Evolutionary conservation across 1,140 invertebrate genomes (phyloP).

Genomic region (Drosophila ficusphila): DNA sequence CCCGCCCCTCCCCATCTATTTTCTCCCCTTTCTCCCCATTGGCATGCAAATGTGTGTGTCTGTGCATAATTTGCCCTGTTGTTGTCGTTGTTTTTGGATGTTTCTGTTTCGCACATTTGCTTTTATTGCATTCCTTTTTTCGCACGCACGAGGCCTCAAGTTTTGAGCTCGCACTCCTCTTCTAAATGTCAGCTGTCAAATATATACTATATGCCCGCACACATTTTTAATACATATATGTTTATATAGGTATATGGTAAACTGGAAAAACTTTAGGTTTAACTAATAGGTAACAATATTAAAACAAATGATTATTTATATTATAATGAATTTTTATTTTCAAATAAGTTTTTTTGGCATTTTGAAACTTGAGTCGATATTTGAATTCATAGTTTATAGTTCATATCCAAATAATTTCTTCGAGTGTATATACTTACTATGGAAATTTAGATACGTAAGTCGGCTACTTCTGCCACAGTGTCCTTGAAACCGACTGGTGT

Average conservation of each 20-base stretch:
- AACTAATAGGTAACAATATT: no score
- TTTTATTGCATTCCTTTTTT: slow-evolving; percentile 54
- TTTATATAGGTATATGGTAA: neutral
- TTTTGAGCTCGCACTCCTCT: slow-evolving; percentile 27
- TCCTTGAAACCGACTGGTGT: slow-evolving; percentile 41
- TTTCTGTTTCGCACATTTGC: slow-evolving; percentile 37
- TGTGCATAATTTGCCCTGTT: slow-evolving; percentile 23
- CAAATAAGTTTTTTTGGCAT: no score
- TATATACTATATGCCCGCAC: slow-evolving; percentile 3
- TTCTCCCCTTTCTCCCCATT: neutral
- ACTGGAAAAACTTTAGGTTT: no score
- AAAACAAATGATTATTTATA: no score
- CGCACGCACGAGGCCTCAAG: slow-evolving; percentile 33
- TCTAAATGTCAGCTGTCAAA: slow-evolving; percentile 56
- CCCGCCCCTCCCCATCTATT: neutral
- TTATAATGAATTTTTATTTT: no score
- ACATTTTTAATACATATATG: neutral
- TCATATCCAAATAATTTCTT: no score
- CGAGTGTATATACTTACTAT: slow-evolving; percentile 4
- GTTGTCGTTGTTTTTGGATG: neutral
- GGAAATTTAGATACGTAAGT: slow-evolving; percentile 28
- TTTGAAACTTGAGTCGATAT: no score
- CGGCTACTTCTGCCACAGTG: slow-evolving; percentile 29
- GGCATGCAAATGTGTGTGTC: slow-evolving; percentile 47
- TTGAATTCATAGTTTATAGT: no score